Evolutionary conservation across 2,888 invertebrate genomes (phyloP).

Genomic region (Blastobasis adustella): DNA sequence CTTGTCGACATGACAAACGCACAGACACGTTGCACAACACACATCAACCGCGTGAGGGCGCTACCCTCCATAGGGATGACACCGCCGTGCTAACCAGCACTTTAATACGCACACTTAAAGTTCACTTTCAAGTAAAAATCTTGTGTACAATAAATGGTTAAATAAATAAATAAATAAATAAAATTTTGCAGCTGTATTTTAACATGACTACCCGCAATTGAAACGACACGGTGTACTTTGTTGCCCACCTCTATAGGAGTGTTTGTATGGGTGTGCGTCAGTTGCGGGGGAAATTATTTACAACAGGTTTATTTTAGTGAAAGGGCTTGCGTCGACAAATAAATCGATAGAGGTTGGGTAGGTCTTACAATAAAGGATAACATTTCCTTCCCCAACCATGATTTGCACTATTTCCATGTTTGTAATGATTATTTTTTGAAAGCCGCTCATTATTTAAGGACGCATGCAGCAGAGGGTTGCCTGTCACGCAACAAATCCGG

Average conservation of each 20-base stretch:
- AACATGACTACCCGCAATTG: slow-evolving; percentile 11
- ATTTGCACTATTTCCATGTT: too few species aligned
- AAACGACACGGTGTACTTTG: slow-evolving; percentile 14
- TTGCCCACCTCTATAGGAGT: slow-evolving; percentile 12
- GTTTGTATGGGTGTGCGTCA: slow-evolving; percentile 11
- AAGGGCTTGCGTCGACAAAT: slow-evolving; percentile 1
- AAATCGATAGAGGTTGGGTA: slow-evolving; percentile 9
- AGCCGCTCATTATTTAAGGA: too few species aligned
- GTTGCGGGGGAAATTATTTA: slow-evolving; percentile 16
- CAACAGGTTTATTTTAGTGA: slow-evolving; percentile 22
- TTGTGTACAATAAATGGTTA: too few species aligned
- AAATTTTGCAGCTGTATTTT: background rate
- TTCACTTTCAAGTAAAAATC: too few species aligned
- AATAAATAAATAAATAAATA: too few species aligned
- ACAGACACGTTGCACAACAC: slow-evolving; percentile 39
- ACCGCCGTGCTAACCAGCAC: slow-evolving; percentile 21
- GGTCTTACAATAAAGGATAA: too few species aligned
- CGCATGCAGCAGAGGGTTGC: too few species aligned
- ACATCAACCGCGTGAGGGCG: slow-evolving; percentile 4
- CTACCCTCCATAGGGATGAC: too few species aligned
- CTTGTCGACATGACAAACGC: slow-evolving; percentile 33
- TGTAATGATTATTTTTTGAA: too few species aligned
- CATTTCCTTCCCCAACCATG: too few species aligned
- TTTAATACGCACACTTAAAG: slow-evolving; percentile 6
- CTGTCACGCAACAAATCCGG: too few species aligned